These are phyloP conservation scores for Heliconius congener DNA, from an alignment of 1,140 invertebrate genomes.

Conservation along the genomic window DNA sequence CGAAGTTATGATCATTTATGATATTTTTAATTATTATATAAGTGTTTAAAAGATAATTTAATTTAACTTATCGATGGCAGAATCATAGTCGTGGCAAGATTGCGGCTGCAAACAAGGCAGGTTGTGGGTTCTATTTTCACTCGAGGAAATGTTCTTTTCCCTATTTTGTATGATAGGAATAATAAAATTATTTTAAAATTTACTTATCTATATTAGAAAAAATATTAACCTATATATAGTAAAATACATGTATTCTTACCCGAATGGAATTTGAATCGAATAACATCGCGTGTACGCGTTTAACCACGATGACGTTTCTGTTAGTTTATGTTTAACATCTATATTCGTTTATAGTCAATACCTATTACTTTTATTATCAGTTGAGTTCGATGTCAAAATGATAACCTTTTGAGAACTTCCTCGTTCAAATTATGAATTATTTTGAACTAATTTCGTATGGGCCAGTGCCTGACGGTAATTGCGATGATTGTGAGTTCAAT, in stretches of 20 bases:
- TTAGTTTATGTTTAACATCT: neutral
- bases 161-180: too few relatives aligned
- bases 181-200: too few relatives aligned
- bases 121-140: neutral
- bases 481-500: too few relatives aligned
- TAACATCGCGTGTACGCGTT: neutral
- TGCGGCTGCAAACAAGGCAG: neutral
- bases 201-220: too few relatives aligned
- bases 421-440: neutral
- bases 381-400: conserved; percentile 7
- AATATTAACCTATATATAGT: too few relatives aligned
- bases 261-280: neutral
- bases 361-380: neutral
- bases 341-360: neutral
- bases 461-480: too few relatives aligned
- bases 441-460: neutral
- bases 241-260: too few relatives aligned
- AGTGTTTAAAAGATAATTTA: too few relatives aligned
- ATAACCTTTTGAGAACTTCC: conserved; percentile 21
- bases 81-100: neutral
- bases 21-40: too few relatives aligned
- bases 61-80: too few relatives aligned
- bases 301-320: neutral
- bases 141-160: neutral
- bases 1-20: too few relatives aligned